These are phyloP conservation scores for Tychaedon coryphoeus DNA, from an alignment of 2,113 vertebrate genomes.

Conservation along the genomic window DNA sequence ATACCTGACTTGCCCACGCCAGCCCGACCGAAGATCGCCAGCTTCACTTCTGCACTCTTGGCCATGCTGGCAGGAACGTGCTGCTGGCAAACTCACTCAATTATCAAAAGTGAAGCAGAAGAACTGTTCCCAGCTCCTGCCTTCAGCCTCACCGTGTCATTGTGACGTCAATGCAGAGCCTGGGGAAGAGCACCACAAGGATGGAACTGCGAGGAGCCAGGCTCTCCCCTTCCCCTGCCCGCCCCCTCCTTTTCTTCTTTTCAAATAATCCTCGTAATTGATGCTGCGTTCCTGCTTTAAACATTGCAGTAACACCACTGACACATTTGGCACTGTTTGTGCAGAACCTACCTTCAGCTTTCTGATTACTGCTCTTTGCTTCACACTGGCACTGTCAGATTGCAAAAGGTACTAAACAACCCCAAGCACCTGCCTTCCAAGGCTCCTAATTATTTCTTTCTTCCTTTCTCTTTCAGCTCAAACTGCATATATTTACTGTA, in stretches of 20 bases:
- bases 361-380: neutral
- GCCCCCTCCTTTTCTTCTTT: neutral
- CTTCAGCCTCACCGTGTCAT: conserved; percentile 63
- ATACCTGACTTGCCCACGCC: conserved; percentile 97
- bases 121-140: neutral
- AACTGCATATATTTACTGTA: neutral
- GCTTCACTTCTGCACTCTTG: conserved; percentile 92
- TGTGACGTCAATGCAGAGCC: conserved; percentile 47
- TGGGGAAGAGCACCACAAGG: conserved; percentile 38
- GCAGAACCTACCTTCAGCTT: neutral
- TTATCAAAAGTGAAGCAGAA: neutral
- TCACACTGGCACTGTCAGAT: neutral
- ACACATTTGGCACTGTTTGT: neutral
- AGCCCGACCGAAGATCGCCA: conserved; percentile 92
- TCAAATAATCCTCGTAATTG: neutral
- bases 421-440: neutral
- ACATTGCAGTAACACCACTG: neutral
- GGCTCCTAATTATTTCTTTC: neutral
- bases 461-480: neutral
- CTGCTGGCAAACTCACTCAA: neutral
- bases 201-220: neutral
- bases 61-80: conserved; percentile 76
- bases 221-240: neutral
- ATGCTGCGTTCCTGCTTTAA: neutral
- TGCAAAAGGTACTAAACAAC: neutral